Conservation (phyloP, 1,140 invertebrate genomes). For the Agraylea sexmaculata region DNA sequence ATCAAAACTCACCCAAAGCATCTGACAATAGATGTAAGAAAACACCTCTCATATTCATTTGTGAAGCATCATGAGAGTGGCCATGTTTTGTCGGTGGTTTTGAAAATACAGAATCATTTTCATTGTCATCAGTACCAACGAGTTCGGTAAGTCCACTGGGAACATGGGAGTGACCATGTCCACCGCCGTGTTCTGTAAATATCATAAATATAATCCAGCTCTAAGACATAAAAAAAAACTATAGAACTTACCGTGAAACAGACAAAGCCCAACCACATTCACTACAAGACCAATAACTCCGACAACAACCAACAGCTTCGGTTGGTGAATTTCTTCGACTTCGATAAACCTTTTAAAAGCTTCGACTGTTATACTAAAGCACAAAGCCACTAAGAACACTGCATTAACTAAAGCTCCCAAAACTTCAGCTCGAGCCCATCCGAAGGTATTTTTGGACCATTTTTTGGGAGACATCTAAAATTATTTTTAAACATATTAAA, state of each 20-base stretch:
- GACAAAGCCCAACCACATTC: constrained; percentile 69
- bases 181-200: constrained; percentile 58
- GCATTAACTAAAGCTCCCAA: constrained; percentile 88
- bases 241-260: constrained; percentile 64
- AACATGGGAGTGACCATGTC: constrained; percentile 64
- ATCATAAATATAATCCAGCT: constrained; percentile 7
- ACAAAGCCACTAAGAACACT: constrained; percentile 84
- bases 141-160: constrained; percentile 39
- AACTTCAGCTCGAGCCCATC: constrained; percentile 87
- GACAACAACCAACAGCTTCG: constrained; percentile 62
- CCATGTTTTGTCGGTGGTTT: constrained; percentile 20
- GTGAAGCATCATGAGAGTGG: constrained; percentile 53
- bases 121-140: constrained; percentile 59
- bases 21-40: constrained; percentile 96
- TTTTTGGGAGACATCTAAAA: constrained; percentile 87
- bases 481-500: no score
- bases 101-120: constrained; percentile 62
- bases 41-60: constrained; percentile 96
- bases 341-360: constrained; percentile 82
- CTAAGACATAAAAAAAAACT: constrained; percentile 5
- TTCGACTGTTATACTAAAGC: constrained; percentile 86
- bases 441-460: constrained; percentile 92
- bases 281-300: constrained; percentile 69
- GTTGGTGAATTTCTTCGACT: constrained; percentile 69
- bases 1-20: constrained; percentile 53